Conservation (phyloP, 2,113 vertebrate genomes). For the Plecotus auritus region DNA sequence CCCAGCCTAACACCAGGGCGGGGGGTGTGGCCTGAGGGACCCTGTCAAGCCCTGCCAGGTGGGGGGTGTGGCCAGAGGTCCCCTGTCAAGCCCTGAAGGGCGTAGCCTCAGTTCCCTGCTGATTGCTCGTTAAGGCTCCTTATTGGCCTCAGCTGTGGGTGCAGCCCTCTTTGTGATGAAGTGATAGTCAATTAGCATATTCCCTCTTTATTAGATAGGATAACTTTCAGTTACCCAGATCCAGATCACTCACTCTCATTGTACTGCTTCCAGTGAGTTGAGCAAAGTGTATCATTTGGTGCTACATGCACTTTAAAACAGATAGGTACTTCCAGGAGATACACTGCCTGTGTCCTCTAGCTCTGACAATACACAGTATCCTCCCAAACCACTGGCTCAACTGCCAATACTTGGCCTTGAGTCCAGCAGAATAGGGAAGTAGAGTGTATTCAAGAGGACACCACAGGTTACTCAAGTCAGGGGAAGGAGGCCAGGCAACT, state of each 20-base stretch:
- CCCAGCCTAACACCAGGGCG: too few relatives aligned
- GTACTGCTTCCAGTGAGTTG: not conserved
- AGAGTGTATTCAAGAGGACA: not conserved
- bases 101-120: too few relatives aligned
- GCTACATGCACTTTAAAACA: not conserved
- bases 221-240: not conserved
- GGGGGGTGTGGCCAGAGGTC: too few relatives aligned
- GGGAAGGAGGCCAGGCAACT: not conserved
- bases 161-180: too few relatives aligned
- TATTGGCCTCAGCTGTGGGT: too few relatives aligned
- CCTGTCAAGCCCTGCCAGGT: too few relatives aligned
- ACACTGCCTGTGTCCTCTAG: accelerated
- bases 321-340: accelerated
- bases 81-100: too few relatives aligned
- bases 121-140: too few relatives aligned
- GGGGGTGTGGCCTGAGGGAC: too few relatives aligned
- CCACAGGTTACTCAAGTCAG: accelerated
- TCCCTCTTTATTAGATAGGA: too few relatives aligned
- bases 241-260: not conserved
- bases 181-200: too few relatives aligned
- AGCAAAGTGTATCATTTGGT: not conserved
- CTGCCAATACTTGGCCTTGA: not conserved
- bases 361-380: not conserved
- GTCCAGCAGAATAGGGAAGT: not conserved
- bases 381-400: not conserved